These are phyloP conservation scores for Sciurus niger DNA, from an alignment of 2,113 vertebrate genomes.

Conservation along the genomic window DNA sequence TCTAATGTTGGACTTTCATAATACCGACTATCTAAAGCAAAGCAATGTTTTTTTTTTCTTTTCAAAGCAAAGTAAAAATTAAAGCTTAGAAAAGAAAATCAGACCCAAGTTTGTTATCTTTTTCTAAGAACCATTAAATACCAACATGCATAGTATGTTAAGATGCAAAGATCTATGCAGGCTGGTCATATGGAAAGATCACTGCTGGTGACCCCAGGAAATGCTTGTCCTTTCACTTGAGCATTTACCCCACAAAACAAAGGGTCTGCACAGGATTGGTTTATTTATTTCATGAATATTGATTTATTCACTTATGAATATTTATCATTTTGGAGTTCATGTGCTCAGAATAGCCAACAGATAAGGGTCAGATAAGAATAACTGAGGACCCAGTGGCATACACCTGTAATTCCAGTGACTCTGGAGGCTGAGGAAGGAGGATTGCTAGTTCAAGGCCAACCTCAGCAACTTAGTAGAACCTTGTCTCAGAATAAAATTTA, in stretches of 20 bases:
- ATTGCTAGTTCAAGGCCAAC: no score
- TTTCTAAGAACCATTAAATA: constrained; percentile 14
- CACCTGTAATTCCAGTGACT: no score
- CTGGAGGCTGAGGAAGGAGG: no score
- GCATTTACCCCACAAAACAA: neutral
- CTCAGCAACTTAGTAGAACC: no score
- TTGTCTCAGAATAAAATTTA: no score
- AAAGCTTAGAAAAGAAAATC: constrained; percentile 15
- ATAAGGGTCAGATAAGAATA: neutral
- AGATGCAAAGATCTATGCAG: neutral
- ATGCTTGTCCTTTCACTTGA: neutral
- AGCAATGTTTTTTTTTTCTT: constrained; percentile 4
- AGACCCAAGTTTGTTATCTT: neutral
- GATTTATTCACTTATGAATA: neutral
- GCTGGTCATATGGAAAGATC: neutral
- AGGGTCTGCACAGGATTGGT: neutral
- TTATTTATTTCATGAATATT: neutral
- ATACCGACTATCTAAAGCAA: constrained; percentile 46
- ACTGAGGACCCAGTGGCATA: neutral
- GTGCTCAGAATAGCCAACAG: neutral
- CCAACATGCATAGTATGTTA: neutral
- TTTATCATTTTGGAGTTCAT: neutral
- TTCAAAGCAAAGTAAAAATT: constrained; percentile 57
- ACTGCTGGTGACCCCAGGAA: neutral
- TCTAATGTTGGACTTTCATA: constrained; percentile 7